These are phyloP conservation scores for Salvelinus namaycush DNA, from an alignment of 2,113 vertebrate species.

Conservation along the genomic window DNA sequence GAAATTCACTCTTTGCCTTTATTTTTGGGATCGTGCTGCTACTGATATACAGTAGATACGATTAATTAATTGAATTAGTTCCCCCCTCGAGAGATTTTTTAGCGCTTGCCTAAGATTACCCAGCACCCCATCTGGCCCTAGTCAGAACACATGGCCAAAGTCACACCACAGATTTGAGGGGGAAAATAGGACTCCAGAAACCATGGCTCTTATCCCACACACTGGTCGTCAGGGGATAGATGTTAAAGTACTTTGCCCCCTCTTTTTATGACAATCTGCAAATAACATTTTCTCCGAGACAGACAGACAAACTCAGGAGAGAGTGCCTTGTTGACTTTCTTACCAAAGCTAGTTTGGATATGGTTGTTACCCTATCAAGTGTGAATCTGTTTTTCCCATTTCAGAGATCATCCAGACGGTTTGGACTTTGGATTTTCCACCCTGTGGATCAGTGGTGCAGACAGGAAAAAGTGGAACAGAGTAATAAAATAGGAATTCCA, in stretches of 20 bases:
- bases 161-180: background rate
- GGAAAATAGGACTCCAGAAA: background rate
- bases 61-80: slow-evolving; percentile 6
- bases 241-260: background rate
- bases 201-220: background rate
- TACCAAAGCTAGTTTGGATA: background rate
- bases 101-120: slow-evolving; percentile 1
- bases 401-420: background rate
- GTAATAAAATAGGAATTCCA: background rate
- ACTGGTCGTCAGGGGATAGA: no score
- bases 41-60: background rate
- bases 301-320: background rate
- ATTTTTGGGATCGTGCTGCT: background rate
- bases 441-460: background rate
- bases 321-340: background rate
- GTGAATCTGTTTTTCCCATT: background rate
- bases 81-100: background rate
- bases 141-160: background rate
- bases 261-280: background rate
- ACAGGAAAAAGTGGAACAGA: background rate
- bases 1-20: background rate
- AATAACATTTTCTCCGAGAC: background rate
- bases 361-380: background rate
- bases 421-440: background rate
- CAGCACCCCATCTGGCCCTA: background rate